phyloP scores from a whole-genome alignment of 1,140 invertebrate genomes.

The Drosophila micromelanica region DNA sequence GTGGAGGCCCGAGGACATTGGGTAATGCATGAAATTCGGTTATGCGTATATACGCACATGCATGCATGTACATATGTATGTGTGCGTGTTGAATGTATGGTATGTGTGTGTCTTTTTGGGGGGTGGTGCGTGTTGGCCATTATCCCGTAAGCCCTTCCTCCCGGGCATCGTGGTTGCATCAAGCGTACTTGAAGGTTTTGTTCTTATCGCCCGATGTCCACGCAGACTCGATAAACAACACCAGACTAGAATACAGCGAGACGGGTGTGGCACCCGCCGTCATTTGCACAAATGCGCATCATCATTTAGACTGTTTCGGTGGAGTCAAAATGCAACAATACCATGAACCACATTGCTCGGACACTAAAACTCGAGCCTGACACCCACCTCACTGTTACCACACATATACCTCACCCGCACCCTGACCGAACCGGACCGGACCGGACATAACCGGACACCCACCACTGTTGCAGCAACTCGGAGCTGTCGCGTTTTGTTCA shows the following conservation, averaged over 20 bases:
- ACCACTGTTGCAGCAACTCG: slow-evolving; percentile 12
- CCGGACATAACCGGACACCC: slow-evolving; percentile 5
- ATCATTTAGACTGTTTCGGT: slow-evolving; percentile 39
- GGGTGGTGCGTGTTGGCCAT: slow-evolving; percentile 6
- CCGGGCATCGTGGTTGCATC: slow-evolving; percentile 15
- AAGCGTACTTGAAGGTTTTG: slow-evolving; percentile 58
- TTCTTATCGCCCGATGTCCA: slow-evolving; percentile 68
- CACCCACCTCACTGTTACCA: slow-evolving; percentile 1
- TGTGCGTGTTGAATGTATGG: neutral
- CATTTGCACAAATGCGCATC: slow-evolving; percentile 57
- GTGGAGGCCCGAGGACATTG: slow-evolving; percentile 11
- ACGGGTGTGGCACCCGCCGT: slow-evolving; percentile 16
- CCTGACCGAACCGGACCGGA: neutral
- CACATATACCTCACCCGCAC: neutral
- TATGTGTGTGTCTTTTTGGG: neutral
- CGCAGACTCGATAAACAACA: slow-evolving; percentile 55
- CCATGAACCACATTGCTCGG: slow-evolving; percentile 29
- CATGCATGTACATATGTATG: slow-evolving; percentile 5
- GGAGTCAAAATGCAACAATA: slow-evolving; percentile 48
- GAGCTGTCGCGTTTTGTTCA: slow-evolving; percentile 40
- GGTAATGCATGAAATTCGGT: slow-evolving; percentile 39
- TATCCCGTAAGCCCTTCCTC: slow-evolving; percentile 1
- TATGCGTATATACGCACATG: slow-evolving; percentile 24
- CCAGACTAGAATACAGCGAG: slow-evolving; percentile 7
- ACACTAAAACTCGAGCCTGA: slow-evolving; percentile 25